A percentile compares a stretch with the other conserved stretches of the same genome.
These are phyloP conservation scores for Drosophila multiciliata DNA, from an alignment of 2,888 invertebrate species.

Conservation along the genomic window DNA sequence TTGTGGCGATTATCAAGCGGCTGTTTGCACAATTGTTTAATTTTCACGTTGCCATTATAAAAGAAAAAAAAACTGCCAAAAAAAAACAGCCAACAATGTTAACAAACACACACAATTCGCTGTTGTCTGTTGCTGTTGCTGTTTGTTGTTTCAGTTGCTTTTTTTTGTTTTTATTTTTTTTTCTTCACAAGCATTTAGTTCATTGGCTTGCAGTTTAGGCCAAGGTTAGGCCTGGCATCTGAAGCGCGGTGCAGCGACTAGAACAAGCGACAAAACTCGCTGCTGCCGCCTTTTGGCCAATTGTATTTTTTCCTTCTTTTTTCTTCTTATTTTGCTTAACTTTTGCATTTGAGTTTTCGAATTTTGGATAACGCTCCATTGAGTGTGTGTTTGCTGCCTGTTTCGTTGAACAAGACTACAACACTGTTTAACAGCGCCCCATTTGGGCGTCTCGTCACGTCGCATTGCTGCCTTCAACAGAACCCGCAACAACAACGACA, in stretches of 20 bases:
- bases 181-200: slow-evolving; percentile 79
- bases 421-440: slow-evolving; percentile 43
- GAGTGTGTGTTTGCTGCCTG: slow-evolving; percentile 30
- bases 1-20: slow-evolving; percentile 70
- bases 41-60: slow-evolving; percentile 76
- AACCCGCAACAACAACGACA: slow-evolving; percentile 48
- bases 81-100: slow-evolving; percentile 44
- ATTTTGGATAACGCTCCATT: slow-evolving; percentile 27
- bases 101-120: slow-evolving; percentile 53
- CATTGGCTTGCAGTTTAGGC: slow-evolving; percentile 83
- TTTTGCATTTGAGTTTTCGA: slow-evolving; percentile 21
- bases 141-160: slow-evolving; percentile 10
- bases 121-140: slow-evolving; percentile 40
- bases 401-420: slow-evolving; percentile 51
- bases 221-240: slow-evolving; percentile 78
- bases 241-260: slow-evolving; percentile 66
- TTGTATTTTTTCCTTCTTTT: neutral
- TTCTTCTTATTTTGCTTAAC: slow-evolving; percentile 13
- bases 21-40: slow-evolving; percentile 81
- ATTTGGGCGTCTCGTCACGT: slow-evolving; percentile 81
- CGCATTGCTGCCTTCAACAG: slow-evolving; percentile 74
- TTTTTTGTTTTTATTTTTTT: slow-evolving; percentile 27
- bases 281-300: slow-evolving; percentile 40
- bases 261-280: slow-evolving; percentile 60
- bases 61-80: slow-evolving; percentile 63